Conservation (phyloP, 1,140 invertebrate species). For the Drosophila biarmipes region DNA sequence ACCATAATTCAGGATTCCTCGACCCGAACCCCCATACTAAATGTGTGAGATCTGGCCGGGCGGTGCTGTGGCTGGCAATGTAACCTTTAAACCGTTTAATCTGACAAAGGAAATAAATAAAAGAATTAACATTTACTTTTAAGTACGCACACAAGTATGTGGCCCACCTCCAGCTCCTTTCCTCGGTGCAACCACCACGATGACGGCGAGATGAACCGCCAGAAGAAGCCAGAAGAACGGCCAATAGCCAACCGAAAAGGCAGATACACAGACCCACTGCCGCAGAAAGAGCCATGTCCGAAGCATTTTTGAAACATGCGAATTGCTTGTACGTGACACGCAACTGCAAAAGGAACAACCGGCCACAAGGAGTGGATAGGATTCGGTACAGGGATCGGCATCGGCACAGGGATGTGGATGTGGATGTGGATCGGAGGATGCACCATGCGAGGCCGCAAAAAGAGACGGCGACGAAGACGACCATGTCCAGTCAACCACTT, state of each 20-base stretch:
- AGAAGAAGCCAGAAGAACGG: slow-evolving; percentile 38
- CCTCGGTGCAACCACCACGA: slow-evolving; percentile 16
- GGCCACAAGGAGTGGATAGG: slow-evolving; percentile 44
- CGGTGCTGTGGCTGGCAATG: slow-evolving; percentile 25
- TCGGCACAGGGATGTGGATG: slow-evolving; percentile 12
- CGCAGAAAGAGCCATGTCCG: slow-evolving; percentile 70
- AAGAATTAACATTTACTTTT: slow-evolving; percentile 83
- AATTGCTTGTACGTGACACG: slow-evolving; percentile 84
- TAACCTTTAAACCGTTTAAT: slow-evolving; percentile 83
- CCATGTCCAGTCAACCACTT: slow-evolving; percentile 82
- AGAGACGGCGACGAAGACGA: slow-evolving; percentile 44
- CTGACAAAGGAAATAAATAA: slow-evolving; percentile 83
- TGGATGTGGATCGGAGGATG: slow-evolving; percentile 16
- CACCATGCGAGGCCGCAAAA: slow-evolving; percentile 11
- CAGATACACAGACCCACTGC: slow-evolving; percentile 39
- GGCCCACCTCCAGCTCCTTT: slow-evolving; percentile 17
- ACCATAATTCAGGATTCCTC: slow-evolving; percentile 30
- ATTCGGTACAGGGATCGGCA: slow-evolving; percentile 15
- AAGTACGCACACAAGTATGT: slow-evolving; percentile 75
- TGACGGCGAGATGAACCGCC: slow-evolving; percentile 72
- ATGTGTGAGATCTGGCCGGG: slow-evolving; percentile 32
- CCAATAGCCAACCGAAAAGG: slow-evolving; percentile 13
- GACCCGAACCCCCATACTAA: slow-evolving; percentile 19
- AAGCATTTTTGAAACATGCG: slow-evolving; percentile 84
- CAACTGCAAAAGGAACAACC: slow-evolving; percentile 72